These are phyloP conservation scores for Motacilla alba DNA, from an alignment of 2,113 vertebrate genomes.

Conservation along the genomic window DNA sequence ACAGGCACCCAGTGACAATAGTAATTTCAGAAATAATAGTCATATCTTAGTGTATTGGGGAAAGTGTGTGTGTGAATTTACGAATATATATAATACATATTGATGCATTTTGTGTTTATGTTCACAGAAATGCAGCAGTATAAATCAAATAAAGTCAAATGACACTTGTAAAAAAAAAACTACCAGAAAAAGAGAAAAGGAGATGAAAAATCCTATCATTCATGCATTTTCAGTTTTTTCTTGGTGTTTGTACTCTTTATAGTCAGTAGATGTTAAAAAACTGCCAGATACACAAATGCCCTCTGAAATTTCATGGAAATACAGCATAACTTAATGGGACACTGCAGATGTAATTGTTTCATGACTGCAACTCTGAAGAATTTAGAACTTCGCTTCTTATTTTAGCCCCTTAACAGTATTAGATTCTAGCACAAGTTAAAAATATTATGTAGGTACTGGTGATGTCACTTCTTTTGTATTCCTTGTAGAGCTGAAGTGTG, in stretches of 20 bases:
- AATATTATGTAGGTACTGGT: not conserved
- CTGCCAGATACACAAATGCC: not conserved
- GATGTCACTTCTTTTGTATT: conserved; percentile 16
- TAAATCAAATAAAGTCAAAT: not conserved
- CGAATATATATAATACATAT: not conserved
- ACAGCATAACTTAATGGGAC: not conserved
- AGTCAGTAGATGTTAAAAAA: not conserved
- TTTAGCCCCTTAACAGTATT: not conserved
- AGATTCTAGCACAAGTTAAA: not conserved
- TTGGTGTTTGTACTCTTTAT: not conserved
- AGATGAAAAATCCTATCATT: not conserved
- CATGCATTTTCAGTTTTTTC: not conserved
- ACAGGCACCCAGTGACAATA: not conserved
- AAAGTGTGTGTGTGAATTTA: not conserved
- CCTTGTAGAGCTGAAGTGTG: not conserved
- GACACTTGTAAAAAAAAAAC: not conserved
- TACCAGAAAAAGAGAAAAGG: not conserved
- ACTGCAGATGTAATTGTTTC: not conserved
- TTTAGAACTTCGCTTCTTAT: not conserved
- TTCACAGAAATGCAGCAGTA: not conserved
- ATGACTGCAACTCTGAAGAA: not conserved
- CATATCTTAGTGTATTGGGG: not conserved
- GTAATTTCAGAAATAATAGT: not conserved
- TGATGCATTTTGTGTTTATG: not conserved
- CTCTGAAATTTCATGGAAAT: not conserved